These are phyloP conservation scores for Nymphalis polychloros DNA, from an alignment of 2,888 invertebrate genomes.

Conservation along the genomic window DNA sequence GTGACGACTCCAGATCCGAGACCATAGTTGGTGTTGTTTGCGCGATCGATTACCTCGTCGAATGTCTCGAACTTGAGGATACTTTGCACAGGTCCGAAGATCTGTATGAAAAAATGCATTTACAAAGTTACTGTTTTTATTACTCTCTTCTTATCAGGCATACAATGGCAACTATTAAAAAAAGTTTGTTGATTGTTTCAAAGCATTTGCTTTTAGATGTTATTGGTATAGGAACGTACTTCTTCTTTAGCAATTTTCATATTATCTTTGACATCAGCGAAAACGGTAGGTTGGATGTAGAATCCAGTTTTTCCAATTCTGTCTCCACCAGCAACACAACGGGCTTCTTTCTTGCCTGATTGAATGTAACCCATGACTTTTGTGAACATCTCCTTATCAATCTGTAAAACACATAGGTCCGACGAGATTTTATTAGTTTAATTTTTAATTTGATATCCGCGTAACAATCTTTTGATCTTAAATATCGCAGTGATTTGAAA, in stretches of 20 bases:
- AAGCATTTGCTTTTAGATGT: background rate
- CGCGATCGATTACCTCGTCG: slow-evolving; percentile 91
- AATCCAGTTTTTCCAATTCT: slow-evolving; percentile 86
- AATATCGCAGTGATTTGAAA: no score
- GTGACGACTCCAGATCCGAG: slow-evolving; percentile 94
- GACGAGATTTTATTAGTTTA: no score
- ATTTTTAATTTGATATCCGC: no score
- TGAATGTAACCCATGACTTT: slow-evolving; percentile 89
- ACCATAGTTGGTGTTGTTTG: slow-evolving; percentile 92
- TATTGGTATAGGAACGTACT: slow-evolving; percentile 61
- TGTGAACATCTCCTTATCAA: slow-evolving; percentile 88
- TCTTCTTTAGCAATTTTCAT: slow-evolving; percentile 91
- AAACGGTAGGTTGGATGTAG: slow-evolving; percentile 90
- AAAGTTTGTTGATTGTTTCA: background rate
- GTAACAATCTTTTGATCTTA: no score
- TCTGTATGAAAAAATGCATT: slow-evolving; percentile 72
- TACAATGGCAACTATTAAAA: background rate
- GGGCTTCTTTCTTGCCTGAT: slow-evolving; percentile 91
- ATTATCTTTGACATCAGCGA: slow-evolving; percentile 88
- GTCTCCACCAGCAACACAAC: slow-evolving; percentile 89
- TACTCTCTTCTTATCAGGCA: no score
- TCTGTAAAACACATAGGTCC: slow-evolving; percentile 63
- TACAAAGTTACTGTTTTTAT: background rate
- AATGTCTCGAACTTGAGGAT: slow-evolving; percentile 91
- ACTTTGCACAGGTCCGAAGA: slow-evolving; percentile 95